Conservation (phyloP, 92 coral and sea anemone species). For the Porites lobata region DNA sequence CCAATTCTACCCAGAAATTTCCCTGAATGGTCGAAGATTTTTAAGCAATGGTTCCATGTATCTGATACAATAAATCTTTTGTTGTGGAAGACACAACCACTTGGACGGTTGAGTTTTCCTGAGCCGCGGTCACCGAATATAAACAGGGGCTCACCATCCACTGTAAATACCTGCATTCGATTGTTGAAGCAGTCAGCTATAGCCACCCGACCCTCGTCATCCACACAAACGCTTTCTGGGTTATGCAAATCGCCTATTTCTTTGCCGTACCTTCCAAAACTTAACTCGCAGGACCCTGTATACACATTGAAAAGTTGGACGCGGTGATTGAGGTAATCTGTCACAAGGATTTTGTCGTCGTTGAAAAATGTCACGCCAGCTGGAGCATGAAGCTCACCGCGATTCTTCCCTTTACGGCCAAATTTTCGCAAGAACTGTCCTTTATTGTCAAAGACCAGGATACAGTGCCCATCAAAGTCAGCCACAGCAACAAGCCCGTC, state of each 20-base stretch:
- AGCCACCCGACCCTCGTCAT: not conserved
- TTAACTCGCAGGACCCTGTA: constrained; percentile 17
- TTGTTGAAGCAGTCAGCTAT: no score
- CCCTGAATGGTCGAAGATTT: no score
- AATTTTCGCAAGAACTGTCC: no score
- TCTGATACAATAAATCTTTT: no score
- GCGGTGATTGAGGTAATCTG: constrained; percentile 20
- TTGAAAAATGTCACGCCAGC: constrained; percentile 23
- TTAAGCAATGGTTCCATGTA: no score
- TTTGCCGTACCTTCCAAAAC: constrained; percentile 7
- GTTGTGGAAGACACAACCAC: constrained; percentile 1
- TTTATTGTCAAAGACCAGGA: no score
- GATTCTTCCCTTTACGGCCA: not conserved
- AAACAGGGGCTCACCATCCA: no score
- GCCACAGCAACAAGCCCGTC: no score
- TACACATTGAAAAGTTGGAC: not conserved
- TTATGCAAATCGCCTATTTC: not conserved
- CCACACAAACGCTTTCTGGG: constrained; percentile 23
- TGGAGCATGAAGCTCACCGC: constrained; percentile 1
- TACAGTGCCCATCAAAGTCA: no score
- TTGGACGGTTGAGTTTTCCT: not conserved
- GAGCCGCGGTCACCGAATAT: no score
- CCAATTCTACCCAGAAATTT: not conserved
- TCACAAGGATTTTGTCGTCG: constrained; percentile 13
- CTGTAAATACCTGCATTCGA: no score